Evolutionary conservation across 2,888 invertebrate species (phyloP), one percentile per base, ranked within the genome.

Genomic region (Pinctada fucata): DNA sequence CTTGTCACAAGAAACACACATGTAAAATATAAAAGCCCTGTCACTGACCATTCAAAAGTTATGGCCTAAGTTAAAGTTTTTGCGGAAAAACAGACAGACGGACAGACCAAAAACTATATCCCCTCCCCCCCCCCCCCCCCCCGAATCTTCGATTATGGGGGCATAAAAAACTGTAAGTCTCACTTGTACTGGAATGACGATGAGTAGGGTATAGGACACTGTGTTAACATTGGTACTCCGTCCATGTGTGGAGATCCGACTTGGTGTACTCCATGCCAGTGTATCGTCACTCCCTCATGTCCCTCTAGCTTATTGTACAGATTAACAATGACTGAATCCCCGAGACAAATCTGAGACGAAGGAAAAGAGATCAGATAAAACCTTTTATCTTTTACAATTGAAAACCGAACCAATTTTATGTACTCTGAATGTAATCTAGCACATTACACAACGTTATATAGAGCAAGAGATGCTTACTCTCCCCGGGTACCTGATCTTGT

Each of bases 221-320:
- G 90, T 47, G 90, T 88, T 10, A 91, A 77, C 84, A 88, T 85
- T 10, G 84, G 75, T 63, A 86, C 88, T 0, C 90, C 90, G 79
- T 90, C 90, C 88, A 90, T 89, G 79, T 87, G 84, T 16, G 82
- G 87, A 4, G 86, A 79, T n/a, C 82, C 84, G 5, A 72, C 68
- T 82, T 90, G 90, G n/a, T 85, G 83, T 4, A 89, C 78, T 3
- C 98, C 97, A 89, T 98, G 98, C 97, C 97, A 98, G 90, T 98
- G 98, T 31, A 98, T 95, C 0, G 96, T 95, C 0, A 97, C 96
- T 31, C 95, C 95, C 90, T 97, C 97, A 0, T 95, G 95, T 90
- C 95, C 94, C 4, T 80, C 79, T 91, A 97, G 91, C 82, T 95
- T 94, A 90, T 98, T 98, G 84, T 95, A 94, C 3, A 97, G 95